phyloP scores from a whole-genome alignment of 2,797 vertebrate genomes.

The Microcaecilia unicolor region DNA sequence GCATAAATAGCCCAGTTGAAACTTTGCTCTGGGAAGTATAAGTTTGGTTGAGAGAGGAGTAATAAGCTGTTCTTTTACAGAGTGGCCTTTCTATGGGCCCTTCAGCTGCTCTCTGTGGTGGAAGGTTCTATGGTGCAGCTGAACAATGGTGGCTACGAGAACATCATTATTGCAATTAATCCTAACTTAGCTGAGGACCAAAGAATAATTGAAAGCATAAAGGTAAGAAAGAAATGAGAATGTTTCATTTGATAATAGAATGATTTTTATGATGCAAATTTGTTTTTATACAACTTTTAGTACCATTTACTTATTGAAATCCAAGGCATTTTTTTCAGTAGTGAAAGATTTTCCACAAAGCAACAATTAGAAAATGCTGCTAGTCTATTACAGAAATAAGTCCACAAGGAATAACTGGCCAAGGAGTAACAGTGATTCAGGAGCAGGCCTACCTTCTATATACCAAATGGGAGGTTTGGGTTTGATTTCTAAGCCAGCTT shows the following conservation, averaged over 20 bases:
- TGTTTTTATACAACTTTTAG: no score
- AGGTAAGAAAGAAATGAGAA: constrained; percentile 33
- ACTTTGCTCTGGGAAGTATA: not conserved
- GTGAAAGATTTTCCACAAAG: not conserved
- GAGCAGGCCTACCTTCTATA: no score
- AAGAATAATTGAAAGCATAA: constrained; percentile 31
- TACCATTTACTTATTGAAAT: no score
- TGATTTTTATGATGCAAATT: no score
- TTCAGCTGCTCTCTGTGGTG: constrained; percentile 12
- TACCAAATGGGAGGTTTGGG: no score
- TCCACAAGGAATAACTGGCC: no score
- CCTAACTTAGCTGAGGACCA: constrained; percentile 35
- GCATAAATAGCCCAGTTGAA: no score
- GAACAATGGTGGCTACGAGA: constrained; percentile 45
- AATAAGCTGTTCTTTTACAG: constrained; percentile 4
- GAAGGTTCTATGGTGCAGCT: constrained; percentile 33
- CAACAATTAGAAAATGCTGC: no score
- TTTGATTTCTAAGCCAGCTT: no score
- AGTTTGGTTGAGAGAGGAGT: not conserved
- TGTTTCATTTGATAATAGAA: not conserved
- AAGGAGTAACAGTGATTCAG: no score
- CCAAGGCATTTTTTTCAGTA: no score
- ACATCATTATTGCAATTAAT: constrained; percentile 46
- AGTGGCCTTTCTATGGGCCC: constrained; percentile 18
- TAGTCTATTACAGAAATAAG: no score